These are phyloP conservation scores for Pseudomyrmex pallidus DNA, from an alignment of 1,140 invertebrate genomes.

Conservation along the genomic window DNA sequence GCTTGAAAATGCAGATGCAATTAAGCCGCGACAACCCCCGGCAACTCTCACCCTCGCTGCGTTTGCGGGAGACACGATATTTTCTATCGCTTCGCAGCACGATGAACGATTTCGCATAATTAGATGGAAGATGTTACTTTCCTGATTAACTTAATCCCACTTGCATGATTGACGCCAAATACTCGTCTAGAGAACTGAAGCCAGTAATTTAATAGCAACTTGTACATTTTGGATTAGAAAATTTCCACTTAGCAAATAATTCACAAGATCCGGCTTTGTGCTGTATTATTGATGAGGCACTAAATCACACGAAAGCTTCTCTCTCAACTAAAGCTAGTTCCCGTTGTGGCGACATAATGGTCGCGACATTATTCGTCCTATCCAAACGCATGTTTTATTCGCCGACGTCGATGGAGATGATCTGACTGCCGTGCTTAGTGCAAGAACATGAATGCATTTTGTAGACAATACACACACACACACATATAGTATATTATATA, in stretches of 20 bases:
- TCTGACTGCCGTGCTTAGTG: constrained; percentile 39
- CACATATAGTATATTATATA: too few species aligned
- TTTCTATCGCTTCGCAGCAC: constrained; percentile 19
- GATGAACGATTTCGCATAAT: constrained; percentile 48
- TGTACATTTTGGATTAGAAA: constrained; percentile 13
- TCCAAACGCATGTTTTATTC: constrained; percentile 42
- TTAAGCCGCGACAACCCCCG: constrained; percentile 59
- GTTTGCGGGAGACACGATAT: not conserved
- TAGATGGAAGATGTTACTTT: constrained; percentile 40
- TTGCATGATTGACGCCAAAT: constrained; percentile 14
- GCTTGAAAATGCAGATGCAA: constrained; percentile 72
- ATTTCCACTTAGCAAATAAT: constrained; percentile 12
- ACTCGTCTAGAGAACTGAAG: constrained; percentile 22
- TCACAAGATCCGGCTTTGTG: constrained; percentile 19
- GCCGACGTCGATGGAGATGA: constrained; percentile 53
- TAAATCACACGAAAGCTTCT: constrained; percentile 5
- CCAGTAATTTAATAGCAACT: constrained; percentile 46
- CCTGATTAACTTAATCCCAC: constrained; percentile 47
- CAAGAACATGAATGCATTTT: constrained; percentile 54
- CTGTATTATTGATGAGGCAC: not conserved
- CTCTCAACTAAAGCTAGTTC: not conserved
- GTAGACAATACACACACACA: constrained; percentile 20
- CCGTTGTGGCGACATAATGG: constrained; percentile 45
- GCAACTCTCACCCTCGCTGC: not conserved
- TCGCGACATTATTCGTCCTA: constrained; percentile 38